Percentiles rank a stretch among this genome's conserved stretches.
These are phyloP conservation scores for Sebastes vulpes DNA, from an alignment of 2,797 vertebrate genomes.

Conservation along the genomic window DNA sequence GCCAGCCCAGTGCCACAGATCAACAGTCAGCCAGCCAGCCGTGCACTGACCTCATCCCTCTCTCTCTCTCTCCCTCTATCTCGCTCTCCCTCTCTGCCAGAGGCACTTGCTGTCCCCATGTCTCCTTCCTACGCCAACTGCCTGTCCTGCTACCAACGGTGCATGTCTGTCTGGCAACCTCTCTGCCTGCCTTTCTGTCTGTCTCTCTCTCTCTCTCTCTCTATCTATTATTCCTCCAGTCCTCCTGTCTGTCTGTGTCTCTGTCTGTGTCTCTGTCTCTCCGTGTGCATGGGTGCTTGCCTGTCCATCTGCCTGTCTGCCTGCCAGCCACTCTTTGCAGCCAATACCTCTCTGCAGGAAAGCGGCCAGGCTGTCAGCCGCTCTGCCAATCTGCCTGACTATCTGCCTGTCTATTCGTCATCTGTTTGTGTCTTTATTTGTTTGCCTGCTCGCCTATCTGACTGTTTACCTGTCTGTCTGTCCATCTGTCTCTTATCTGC, in stretches of 20 bases:
- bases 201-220: slow-evolving; percentile 15
- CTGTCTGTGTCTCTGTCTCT: slow-evolving; percentile 39
- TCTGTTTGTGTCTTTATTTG: slow-evolving; percentile 74
- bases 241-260: slow-evolving; percentile 56
- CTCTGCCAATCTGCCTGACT: slow-evolving; percentile 75
- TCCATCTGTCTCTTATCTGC: slow-evolving; percentile 54
- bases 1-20: slow-evolving; percentile 84
- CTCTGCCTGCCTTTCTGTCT: slow-evolving; percentile 35
- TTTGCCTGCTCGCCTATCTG: slow-evolving; percentile 60
- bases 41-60: slow-evolving; percentile 78
- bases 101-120: slow-evolving; percentile 78
- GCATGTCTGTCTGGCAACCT: slow-evolving; percentile 79
- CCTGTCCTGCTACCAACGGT: slow-evolving; percentile 76
- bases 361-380: slow-evolving; percentile 73
- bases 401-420: slow-evolving; percentile 72
- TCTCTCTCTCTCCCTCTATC: slow-evolving; percentile 27
- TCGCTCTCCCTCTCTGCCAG: slow-evolving; percentile 62
- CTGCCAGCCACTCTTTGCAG: slow-evolving; percentile 72
- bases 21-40: slow-evolving; percentile 84
- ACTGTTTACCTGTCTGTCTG: slow-evolving; percentile 63
- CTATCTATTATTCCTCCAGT: slow-evolving; percentile 56
- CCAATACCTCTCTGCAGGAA: slow-evolving; percentile 68
- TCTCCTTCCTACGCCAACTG: slow-evolving; percentile 81
- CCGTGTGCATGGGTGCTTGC: slow-evolving; percentile 57
- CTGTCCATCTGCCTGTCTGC: slow-evolving; percentile 79